Evolutionary conservation across 1,140 invertebrate genomes (phyloP).

Genomic region (Matsumurasca onukii): DNA sequence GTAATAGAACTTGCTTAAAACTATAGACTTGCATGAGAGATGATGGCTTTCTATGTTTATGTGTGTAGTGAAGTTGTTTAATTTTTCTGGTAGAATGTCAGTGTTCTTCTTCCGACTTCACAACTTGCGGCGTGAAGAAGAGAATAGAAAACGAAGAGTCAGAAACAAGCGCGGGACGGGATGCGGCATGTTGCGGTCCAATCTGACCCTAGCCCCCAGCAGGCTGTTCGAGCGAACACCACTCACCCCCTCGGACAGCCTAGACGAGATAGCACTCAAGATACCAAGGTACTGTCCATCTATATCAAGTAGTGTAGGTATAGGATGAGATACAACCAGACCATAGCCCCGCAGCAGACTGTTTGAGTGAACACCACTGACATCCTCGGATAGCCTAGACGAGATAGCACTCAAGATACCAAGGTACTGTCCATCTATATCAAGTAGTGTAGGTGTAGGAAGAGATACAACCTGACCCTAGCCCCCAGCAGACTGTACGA

Average conservation of each 20-base stretch:
- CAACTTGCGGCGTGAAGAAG: conserved; percentile 76
- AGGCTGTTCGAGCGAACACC: conserved; percentile 79
- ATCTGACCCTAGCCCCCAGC: conserved; percentile 68
- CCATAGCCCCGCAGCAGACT: conserved; percentile 72
- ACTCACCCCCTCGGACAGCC: conserved; percentile 78
- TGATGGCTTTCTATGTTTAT: no score
- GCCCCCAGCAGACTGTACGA: no score
- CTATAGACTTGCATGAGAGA: no score
- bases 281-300: conserved; percentile 78
- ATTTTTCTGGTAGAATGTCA: conserved; percentile 59
- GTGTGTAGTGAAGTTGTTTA: background rate
- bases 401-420: conserved; percentile 90
- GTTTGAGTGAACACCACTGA: conserved; percentile 79
- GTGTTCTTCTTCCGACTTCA: conserved; percentile 93
- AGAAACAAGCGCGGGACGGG: conserved; percentile 43
- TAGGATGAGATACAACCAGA: conserved; percentile 51
- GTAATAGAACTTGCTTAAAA: no score
- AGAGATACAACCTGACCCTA: no score
- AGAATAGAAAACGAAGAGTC: conserved; percentile 58
- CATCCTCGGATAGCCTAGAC: conserved; percentile 83
- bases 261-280: conserved; percentile 88
- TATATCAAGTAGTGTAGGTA: no score
- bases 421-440: no score
- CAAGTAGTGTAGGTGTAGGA: no score
- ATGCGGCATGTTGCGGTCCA: conserved; percentile 38